Evolutionary conservation across 2,797 vertebrate genomes (phyloP).

Genomic region (Agapornis canus): DNA sequence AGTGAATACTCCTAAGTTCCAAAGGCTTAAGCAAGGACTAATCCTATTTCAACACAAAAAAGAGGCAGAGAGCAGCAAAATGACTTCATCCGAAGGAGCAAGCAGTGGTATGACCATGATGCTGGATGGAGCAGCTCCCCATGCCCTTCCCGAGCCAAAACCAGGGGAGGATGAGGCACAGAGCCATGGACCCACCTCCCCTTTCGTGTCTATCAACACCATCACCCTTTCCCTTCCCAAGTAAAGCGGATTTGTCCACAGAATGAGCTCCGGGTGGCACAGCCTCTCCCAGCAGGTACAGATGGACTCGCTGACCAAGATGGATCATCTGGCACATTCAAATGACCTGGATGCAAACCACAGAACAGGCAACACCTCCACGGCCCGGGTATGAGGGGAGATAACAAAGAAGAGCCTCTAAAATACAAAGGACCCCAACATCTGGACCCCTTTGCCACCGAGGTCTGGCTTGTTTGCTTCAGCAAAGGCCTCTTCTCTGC

Average conservation of each 20-base stretch:
- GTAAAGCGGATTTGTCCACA: conserved; percentile 43
- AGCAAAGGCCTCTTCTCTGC: neutral
- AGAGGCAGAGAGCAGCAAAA: neutral
- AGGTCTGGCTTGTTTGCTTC: neutral
- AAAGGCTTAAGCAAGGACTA: neutral
- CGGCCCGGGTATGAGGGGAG: rapidly evolving
- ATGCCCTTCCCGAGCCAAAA: neutral
- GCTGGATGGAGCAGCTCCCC: neutral
- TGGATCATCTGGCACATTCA: conserved; percentile 46
- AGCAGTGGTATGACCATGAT: neutral
- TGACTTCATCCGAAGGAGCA: rapidly evolving
- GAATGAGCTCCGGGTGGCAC: conserved; percentile 11
- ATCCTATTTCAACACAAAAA: neutral
- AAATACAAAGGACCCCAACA: neutral
- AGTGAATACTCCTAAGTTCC: neutral
- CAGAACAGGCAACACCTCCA: neutral
- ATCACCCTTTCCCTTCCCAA: conserved; percentile 14
- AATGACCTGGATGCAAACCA: neutral
- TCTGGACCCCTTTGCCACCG: neutral
- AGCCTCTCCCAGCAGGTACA: conserved; percentile 65
- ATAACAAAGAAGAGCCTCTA: neutral
- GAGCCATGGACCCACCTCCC: neutral
- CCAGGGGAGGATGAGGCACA: rapidly evolving
- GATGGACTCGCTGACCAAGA: conserved; percentile 58
- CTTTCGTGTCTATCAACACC: neutral